Base-by-base conservation (phyloP, 2,888 invertebrate genomes). In the Aphrophora alni region DNA sequence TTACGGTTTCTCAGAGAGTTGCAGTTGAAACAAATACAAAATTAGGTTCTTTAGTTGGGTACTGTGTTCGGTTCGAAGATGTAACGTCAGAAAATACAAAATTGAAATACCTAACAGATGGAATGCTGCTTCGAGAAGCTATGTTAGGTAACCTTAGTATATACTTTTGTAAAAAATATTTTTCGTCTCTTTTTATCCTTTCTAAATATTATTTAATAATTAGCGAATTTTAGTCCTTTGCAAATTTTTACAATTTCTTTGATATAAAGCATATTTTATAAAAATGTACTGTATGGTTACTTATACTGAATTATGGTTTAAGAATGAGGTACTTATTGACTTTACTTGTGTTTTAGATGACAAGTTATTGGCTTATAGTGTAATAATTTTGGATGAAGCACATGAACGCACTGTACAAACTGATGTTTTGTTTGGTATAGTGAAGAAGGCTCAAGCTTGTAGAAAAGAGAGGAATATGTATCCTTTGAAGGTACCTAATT, bases 341-440 rank as follows among this genome's bases (percentile, higher is more conserved):
- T 44, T 44, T 44, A 3, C 10, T 44, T 10, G 44, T 44, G 12
- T 84, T 84, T 51, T 90, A 73, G 95, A 97, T 88, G 93, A 93
- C 10, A 88, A 94, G 59, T 88, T 97, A 1, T 91, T 91, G 82
- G 92, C 93, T 83, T 98, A 98, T 87, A 93, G 93, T 28, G 90
- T 96, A 17, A 91, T 98, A 25, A 93, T 98, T 86, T 89, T 98
- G 84, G 98, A 98, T 88, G 98, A 98, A 88, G 98, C 97, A 38
- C 98, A 98, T 88, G 98, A 98, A 88, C 91, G 98, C 70, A 98
- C 98, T 1, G 93, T 98, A 0, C 95, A 96, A 86, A 98, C 97
- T 2, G 98, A 98, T 90, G 93, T 98, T 0, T 89, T 98, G 0
- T 96, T 98, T 89, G 98, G 98, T 0, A 95, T 98, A 85, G 95